Evolutionary conservation across 1,140 invertebrate genomes (phyloP).

Genomic region (Papilio glaucus): DNA sequence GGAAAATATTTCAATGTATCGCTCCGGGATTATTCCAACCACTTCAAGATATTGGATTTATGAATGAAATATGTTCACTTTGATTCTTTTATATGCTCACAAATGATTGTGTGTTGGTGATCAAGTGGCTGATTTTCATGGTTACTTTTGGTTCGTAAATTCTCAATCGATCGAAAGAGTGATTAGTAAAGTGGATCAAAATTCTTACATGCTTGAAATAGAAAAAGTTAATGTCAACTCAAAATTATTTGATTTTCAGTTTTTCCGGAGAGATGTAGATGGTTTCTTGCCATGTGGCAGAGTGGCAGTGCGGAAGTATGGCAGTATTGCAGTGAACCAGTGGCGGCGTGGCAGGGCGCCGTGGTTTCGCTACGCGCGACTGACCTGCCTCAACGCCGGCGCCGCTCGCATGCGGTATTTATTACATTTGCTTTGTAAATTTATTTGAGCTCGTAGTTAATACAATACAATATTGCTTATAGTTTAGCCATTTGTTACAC

Average conservation of each 20-base stretch:
- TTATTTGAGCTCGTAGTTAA: slow-evolving; percentile 26
- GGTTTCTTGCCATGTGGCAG: background rate
- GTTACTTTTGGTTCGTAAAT: background rate
- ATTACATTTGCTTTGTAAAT: slow-evolving; percentile 34
- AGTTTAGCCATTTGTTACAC: background rate
- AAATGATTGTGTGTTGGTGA: background rate
- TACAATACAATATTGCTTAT: slow-evolving; percentile 7
- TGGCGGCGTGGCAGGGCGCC: background rate
- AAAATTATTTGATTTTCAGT: too few relatives aligned
- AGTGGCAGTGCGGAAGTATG: background rate
- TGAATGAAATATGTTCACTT: background rate
- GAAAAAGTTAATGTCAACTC: background rate
- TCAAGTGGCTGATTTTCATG: background rate
- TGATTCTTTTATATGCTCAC: background rate
- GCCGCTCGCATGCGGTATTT: slow-evolving; percentile 17
- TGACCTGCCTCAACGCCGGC: slow-evolving; percentile 24
- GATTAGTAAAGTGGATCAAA: background rate
- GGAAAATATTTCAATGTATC: slow-evolving; percentile 7
- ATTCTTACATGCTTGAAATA: background rate
- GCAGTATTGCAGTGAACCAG: background rate
- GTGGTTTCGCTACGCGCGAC: background rate
- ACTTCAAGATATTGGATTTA: background rate
- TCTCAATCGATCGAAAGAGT: background rate
- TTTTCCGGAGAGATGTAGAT: too few relatives aligned
- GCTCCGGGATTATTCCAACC: background rate